phyloP scores from a whole-genome alignment of 2,888 invertebrate genomes.

The Campoplex capitator region DNA sequence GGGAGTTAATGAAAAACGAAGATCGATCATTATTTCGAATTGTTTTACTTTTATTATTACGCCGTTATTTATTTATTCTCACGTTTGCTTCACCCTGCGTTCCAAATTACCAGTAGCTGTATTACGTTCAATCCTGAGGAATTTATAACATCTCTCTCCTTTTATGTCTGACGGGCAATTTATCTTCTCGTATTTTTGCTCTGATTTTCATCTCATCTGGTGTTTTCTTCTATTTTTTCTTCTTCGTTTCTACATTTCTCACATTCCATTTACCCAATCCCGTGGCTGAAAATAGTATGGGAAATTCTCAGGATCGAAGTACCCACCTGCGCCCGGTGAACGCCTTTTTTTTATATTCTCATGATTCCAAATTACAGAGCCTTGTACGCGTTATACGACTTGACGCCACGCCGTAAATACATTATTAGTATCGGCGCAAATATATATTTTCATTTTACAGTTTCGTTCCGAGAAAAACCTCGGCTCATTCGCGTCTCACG shows the following conservation, averaged over 20 bases:
- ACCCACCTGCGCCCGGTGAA: neutral
- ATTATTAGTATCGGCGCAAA: neutral
- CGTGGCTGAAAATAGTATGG: constrained; percentile 7
- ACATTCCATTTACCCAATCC: constrained; percentile 40
- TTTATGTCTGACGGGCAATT: neutral
- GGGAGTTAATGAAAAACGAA: neutral
- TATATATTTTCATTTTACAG: neutral
- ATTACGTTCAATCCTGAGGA: neutral
- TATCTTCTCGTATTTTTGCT: neutral
- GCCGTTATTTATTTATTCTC: neutral
- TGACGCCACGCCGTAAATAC: constrained; percentile 26
- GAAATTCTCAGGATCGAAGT: constrained; percentile 46
- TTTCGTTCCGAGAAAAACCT: neutral
- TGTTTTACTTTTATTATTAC: neutral
- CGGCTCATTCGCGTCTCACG: constrained; percentile 1
- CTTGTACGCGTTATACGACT: constrained; percentile 12
- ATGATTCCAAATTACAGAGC: constrained; percentile 57
- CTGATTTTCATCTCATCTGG: neutral
- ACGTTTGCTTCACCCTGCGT: neutral
- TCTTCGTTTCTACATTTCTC: constrained; percentile 9
- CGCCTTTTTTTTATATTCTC: constrained; percentile 14
- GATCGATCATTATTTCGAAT: neutral
- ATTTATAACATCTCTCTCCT: neutral
- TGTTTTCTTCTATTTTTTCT: neutral
- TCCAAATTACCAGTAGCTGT: neutral